phyloP scores from a whole-genome alignment of 2,888 invertebrate species.

The Caenorhabditis wallacei region DNA sequence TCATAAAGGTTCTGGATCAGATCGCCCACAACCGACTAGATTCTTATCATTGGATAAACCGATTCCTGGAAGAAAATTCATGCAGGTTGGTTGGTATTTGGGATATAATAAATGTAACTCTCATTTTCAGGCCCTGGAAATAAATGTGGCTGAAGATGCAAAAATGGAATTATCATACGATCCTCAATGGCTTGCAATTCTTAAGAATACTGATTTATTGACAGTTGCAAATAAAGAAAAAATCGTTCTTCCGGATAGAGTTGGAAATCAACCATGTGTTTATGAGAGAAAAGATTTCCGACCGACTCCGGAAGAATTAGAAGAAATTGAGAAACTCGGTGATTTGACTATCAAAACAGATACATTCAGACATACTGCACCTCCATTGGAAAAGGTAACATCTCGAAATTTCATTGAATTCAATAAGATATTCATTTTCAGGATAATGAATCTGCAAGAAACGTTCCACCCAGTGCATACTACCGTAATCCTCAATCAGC shows the following conservation, averaged over 20 bases:
- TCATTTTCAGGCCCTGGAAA: slow-evolving; percentile 70
- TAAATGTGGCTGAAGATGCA: slow-evolving; percentile 72
- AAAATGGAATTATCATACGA: slow-evolving; percentile 87
- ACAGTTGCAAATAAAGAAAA: slow-evolving; percentile 54
- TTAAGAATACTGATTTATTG: slow-evolving; percentile 89
- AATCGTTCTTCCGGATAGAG: slow-evolving; percentile 37
- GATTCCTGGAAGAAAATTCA: slow-evolving; percentile 91
- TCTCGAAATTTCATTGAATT: not conserved
- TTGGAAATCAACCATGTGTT: slow-evolving; percentile 35
- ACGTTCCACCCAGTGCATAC: slow-evolving; percentile 57
- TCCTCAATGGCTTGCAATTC: slow-evolving; percentile 94
- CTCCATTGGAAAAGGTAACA: slow-evolving; percentile 84
- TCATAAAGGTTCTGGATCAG: slow-evolving; percentile 85
- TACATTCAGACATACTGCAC: slow-evolving; percentile 90
- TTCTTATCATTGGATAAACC: slow-evolving; percentile 87
- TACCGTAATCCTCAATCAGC: slow-evolving; percentile 79
- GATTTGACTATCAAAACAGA: slow-evolving; percentile 88
- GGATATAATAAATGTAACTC: not conserved
- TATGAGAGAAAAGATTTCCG: slow-evolving; percentile 73
- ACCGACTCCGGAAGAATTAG: slow-evolving; percentile 85
- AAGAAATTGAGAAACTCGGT: slow-evolving; percentile 85
- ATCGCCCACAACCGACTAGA: slow-evolving; percentile 70
- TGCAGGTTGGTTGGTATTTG: slow-evolving; percentile 89
- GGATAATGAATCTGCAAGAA: slow-evolving; percentile 25
- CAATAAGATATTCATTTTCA: slow-evolving; percentile 6